Conservation (phyloP, 2,797 vertebrate genomes). For the Leontopithecus rosalia region DNA sequence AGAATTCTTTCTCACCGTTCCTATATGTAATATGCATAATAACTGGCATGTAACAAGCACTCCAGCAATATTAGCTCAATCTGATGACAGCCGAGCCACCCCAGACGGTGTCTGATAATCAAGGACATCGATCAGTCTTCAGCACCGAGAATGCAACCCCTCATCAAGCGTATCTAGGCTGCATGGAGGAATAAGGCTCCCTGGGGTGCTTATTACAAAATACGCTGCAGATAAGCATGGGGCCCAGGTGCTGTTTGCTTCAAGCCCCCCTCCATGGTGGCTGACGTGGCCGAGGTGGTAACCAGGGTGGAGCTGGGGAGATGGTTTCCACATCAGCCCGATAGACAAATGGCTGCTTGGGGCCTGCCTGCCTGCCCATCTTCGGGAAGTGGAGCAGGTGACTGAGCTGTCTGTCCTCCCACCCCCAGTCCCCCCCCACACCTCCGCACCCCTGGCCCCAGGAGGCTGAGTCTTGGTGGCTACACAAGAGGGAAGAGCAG, state of each 20-base stretch:
- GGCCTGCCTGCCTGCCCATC: not conserved
- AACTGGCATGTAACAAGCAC: not conserved
- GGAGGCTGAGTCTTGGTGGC: not conserved
- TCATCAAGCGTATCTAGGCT: accelerated
- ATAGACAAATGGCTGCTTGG: not conserved
- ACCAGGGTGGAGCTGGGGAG: accelerated
- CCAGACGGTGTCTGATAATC: not conserved
- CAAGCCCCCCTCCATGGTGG: not conserved
- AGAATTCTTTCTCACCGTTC: not conserved
- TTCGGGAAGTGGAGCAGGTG: not conserved
- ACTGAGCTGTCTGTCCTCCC: not conserved
- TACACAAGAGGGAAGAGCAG: not conserved
- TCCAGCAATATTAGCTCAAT: not conserved
- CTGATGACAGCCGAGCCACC: not conserved
- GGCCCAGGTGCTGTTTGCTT: accelerated
- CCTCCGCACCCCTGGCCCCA: not conserved
- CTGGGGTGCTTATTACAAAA: not conserved
- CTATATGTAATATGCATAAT: no score
- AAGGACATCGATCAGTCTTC: not conserved
- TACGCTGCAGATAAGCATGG: accelerated
- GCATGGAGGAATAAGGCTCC: not conserved
- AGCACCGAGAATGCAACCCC: accelerated
- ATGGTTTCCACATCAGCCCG: not conserved
- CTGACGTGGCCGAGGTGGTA: accelerated
- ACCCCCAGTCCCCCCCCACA: not conserved